These are phyloP conservation scores for Meloidogyne hapla DNA, from an alignment of 1,140 invertebrate genomes.

Conservation along the genomic window DNA sequence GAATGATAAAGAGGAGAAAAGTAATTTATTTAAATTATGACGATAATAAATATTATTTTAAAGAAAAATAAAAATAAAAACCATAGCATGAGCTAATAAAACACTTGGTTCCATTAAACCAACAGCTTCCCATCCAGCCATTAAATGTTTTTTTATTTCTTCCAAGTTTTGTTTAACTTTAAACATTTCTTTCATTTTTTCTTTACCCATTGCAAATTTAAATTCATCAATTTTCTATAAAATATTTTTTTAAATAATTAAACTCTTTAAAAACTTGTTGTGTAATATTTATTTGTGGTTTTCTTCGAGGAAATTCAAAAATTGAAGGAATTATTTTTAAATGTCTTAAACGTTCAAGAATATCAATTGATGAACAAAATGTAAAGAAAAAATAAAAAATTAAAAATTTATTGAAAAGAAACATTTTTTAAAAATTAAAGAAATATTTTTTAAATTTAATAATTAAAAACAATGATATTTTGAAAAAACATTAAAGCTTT, in stretches of 20 bases:
- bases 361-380: background rate
- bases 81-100: constrained; percentile 22
- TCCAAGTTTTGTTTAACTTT: constrained; percentile 13
- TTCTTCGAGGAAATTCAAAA: background rate
- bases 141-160: constrained; percentile 11
- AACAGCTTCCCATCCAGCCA: constrained; percentile 15
- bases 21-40: too few relatives aligned
- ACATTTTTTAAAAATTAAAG: background rate
- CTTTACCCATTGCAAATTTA: constrained; percentile 8
- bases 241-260: background rate
- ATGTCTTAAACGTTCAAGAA: background rate
- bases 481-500: too few relatives aligned
- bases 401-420: background rate
- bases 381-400: background rate
- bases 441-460: background rate
- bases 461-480: too few relatives aligned
- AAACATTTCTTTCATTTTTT: constrained; percentile 24
- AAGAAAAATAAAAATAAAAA: background rate
- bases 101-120: constrained; percentile 11
- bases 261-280: constrained; percentile 1
- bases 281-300: background rate
- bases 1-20: too few relatives aligned
- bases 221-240: constrained; percentile 10
- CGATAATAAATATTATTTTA: too few relatives aligned
- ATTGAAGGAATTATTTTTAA: constrained; percentile 2